Percentiles rank a stretch among this genome's conserved stretches.
Evolutionary conservation across 2,888 invertebrate genomes (phyloP).

Genomic region (Pseudococcus jackbeardsleyi): DNA sequence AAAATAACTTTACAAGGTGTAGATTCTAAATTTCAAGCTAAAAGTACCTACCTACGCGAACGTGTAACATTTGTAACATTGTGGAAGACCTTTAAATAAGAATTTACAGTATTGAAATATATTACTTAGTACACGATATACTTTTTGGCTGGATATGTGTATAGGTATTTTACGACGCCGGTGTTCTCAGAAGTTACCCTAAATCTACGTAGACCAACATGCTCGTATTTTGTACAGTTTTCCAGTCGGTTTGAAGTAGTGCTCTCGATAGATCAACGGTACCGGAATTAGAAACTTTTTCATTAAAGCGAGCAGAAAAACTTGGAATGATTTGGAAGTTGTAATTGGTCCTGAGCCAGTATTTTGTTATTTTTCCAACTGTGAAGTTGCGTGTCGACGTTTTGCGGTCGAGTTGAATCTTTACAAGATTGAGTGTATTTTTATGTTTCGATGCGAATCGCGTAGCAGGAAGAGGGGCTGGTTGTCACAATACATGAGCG

Average conservation of each 20-base stretch:
- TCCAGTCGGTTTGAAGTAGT: not conserved
- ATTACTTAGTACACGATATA: too few species aligned
- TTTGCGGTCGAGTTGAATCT: slow-evolving; percentile 12
- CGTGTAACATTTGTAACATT: too few species aligned
- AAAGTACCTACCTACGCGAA: too few species aligned
- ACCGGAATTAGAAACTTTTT: not conserved
- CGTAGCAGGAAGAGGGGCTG: not conserved
- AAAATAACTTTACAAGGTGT: too few species aligned
- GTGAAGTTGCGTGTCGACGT: slow-evolving; percentile 27
- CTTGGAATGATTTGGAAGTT: slow-evolving; percentile 41
- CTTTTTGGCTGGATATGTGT: too few species aligned
- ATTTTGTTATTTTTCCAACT: slow-evolving; percentile 19
- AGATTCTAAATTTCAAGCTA: too few species aligned
- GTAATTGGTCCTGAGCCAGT: slow-evolving; percentile 47
- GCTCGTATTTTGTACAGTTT: too few species aligned
- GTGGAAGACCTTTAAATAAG: too few species aligned
- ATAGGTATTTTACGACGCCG: too few species aligned
- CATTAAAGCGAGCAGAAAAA: not conserved
- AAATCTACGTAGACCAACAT: too few species aligned
- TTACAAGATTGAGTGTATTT: slow-evolving; percentile 25
- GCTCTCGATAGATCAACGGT: not conserved
- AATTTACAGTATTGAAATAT: too few species aligned
- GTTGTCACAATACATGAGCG: not conserved
- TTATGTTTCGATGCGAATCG: not conserved
- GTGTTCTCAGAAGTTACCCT: too few species aligned